phyloP scores from a whole-genome alignment of 1,140 invertebrate genomes.

The Oryzaephilus surinamensis region DNA sequence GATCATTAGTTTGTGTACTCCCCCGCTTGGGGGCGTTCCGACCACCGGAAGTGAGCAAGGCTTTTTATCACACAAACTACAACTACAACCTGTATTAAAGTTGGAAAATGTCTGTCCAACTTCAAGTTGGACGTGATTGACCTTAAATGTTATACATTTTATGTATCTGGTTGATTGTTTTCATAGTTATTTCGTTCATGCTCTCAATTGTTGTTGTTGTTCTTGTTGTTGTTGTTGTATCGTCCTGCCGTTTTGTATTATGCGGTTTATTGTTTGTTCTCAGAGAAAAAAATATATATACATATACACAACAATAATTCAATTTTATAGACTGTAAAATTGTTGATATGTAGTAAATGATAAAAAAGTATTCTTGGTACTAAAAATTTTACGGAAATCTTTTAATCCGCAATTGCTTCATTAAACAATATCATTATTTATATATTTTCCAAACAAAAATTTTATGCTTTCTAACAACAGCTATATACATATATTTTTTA shows the following conservation, averaged over 20 bases:
- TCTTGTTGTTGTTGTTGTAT: too few species aligned
- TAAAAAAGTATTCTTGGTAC: too few species aligned
- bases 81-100: slow-evolving; percentile 14
- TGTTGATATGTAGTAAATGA: too few species aligned
- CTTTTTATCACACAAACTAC: slow-evolving; percentile 19
- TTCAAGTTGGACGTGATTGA: background rate
- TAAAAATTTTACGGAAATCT: too few species aligned
- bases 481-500: slow-evolving; percentile 5
- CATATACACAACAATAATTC: too few species aligned
- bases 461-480: slow-evolving; percentile 10
- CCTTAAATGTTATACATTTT: too few species aligned
- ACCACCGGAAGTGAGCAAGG: slow-evolving; percentile 17
- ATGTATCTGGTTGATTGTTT: slow-evolving; percentile 7
- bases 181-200: slow-evolving; percentile 12
- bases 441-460: slow-evolving; percentile 12
- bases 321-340: too few species aligned
- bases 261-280: slow-evolving; percentile 7
- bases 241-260: too few species aligned
- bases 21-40: slow-evolving; percentile 11
- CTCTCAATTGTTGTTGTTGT: slow-evolving; percentile 5
- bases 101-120: slow-evolving; percentile 7
- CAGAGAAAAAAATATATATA: background rate
- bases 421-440: slow-evolving; percentile 5
- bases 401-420: slow-evolving; percentile 10
- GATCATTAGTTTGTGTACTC: too few species aligned